Conservation (phyloP, 1,140 invertebrate genomes). For the Brachystomella parvula region DNA sequence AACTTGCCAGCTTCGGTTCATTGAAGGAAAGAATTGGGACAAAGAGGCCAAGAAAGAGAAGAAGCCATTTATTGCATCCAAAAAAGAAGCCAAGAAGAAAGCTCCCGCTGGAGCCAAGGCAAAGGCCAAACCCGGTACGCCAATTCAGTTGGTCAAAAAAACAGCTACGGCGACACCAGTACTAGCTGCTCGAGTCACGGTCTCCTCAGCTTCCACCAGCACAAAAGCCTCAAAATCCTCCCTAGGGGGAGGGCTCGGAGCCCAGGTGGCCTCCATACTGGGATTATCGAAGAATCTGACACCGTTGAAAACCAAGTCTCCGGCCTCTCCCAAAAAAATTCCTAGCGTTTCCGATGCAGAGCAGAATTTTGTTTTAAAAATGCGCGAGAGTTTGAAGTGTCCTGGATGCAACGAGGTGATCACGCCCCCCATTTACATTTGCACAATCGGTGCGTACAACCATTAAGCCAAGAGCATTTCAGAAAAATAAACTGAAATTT, state of each 20-base stretch:
- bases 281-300: background rate
- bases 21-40: slow-evolving; percentile 22
- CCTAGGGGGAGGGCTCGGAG: too few species aligned
- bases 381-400: slow-evolving; percentile 17
- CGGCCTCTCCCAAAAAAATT: background rate
- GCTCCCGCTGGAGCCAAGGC: background rate
- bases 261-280: background rate
- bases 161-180: too few species aligned
- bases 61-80: background rate
- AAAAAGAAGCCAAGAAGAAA: slow-evolving; percentile 7
- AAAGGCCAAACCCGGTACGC: background rate
- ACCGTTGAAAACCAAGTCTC: background rate
- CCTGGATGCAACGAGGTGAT: slow-evolving; percentile 16
- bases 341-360: background rate
- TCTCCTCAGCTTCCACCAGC: too few species aligned
- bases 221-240: background rate
- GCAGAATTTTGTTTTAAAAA: slow-evolving; percentile 6
- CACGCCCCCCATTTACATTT: slow-evolving; percentile 15
- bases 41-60: background rate
- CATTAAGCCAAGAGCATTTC: too few species aligned
- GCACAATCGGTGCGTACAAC: too few species aligned
- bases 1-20: slow-evolving; percentile 15
- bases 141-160: too few species aligned
- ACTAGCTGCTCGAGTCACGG: too few species aligned
- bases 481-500: background rate